Evolutionary conservation across 2,113 vertebrate species (phyloP).

Genomic region (Protobothrops flavoviridis): DNA sequence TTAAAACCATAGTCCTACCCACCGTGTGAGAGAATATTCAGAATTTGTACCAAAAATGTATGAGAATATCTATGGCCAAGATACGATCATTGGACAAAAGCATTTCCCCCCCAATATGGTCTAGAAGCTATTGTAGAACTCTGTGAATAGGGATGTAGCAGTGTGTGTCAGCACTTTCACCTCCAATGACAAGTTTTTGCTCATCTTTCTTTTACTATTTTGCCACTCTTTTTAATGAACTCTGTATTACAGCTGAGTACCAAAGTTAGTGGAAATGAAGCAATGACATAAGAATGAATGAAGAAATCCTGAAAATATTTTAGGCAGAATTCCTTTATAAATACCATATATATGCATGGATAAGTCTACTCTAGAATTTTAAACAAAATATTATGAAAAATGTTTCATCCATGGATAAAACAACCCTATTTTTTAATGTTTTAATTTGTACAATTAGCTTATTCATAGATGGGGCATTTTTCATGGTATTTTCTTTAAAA

Average conservation of each 20-base stretch:
- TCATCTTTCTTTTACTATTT: neutral
- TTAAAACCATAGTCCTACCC: neutral
- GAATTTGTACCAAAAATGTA: neutral
- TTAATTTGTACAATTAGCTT: too few relatives aligned
- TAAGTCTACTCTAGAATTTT: too few relatives aligned
- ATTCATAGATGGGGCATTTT: too few relatives aligned
- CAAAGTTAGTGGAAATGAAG: neutral
- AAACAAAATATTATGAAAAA: too few relatives aligned
- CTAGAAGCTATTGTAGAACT: neutral
- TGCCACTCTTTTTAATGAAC: neutral
- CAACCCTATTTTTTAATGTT: too few relatives aligned
- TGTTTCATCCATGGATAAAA: too few relatives aligned
- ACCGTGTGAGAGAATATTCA: neutral
- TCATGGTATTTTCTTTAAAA: too few relatives aligned
- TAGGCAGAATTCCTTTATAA: neutral
- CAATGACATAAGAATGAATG: neutral
- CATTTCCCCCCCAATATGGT: neutral
- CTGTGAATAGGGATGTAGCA: neutral
- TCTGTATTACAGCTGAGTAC: neutral
- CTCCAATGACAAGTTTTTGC: constrained; percentile 21
- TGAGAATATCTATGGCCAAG: neutral
- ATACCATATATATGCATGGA: too few relatives aligned
- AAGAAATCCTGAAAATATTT: neutral
- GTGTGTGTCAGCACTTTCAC: neutral
- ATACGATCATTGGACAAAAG: neutral